A percentile compares a stretch with the other conserved stretches of the same genome.
phyloP scores from a whole-genome alignment of 2,888 invertebrate species.

The Palloptera scutellata region DNA sequence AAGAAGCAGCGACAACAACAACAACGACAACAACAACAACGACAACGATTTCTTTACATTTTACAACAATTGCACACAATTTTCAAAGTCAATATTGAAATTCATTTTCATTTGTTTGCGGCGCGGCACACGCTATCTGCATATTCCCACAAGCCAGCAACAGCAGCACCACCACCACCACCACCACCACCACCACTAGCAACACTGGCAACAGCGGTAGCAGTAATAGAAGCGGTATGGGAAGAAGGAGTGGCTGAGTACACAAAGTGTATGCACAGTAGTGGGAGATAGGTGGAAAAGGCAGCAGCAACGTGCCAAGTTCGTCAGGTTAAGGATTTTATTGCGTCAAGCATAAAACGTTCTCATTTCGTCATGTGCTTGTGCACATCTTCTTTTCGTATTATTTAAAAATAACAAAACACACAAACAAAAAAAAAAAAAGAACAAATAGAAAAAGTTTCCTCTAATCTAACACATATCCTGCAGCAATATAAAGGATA shows the following conservation, averaged over 20 bases:
- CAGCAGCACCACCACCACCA: too few relatives aligned
- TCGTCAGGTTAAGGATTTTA: slow-evolving; percentile 26
- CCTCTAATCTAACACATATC: slow-evolving; percentile 8
- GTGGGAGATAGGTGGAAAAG: not conserved
- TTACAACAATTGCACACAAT: slow-evolving; percentile 1
- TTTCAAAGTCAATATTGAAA: slow-evolving; percentile 29
- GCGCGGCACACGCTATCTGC: too few relatives aligned
- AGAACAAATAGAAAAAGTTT: not conserved
- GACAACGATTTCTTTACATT: too few relatives aligned
- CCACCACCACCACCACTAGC: too few relatives aligned
- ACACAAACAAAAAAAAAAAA: not conserved
- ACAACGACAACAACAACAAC: too few relatives aligned
- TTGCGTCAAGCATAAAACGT: slow-evolving; percentile 1
- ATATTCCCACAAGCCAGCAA: too few relatives aligned
- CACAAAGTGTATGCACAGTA: not conserved
- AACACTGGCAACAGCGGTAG: too few relatives aligned
- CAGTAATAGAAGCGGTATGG: too few relatives aligned
- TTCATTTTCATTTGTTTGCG: not conserved
- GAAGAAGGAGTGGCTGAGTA: too few relatives aligned
- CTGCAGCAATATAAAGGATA: slow-evolving; percentile 11
- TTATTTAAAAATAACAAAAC: not conserved
- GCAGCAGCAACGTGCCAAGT: slow-evolving; percentile 18
- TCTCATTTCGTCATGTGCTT: not conserved
- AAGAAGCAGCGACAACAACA: too few relatives aligned
- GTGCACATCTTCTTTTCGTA: not conserved